Conservation (phyloP, 2,797 vertebrate species). For the Miichthys miiuy region DNA sequence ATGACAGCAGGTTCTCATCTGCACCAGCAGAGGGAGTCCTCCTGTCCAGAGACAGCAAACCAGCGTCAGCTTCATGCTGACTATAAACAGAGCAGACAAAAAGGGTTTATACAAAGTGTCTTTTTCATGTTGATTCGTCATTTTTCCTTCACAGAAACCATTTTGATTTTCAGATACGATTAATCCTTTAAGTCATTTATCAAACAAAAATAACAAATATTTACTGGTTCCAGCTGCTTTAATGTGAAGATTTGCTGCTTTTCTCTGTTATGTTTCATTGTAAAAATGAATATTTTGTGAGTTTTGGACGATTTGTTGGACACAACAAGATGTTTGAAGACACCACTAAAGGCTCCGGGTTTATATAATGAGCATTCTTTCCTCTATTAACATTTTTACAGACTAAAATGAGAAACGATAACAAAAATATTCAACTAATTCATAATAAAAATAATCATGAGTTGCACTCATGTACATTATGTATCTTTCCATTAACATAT, state of each 20-base stretch:
- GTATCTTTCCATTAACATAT: not conserved
- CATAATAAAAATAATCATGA: not conserved
- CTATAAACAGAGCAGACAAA: not conserved
- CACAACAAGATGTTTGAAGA: not conserved
- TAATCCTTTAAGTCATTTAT: not conserved
- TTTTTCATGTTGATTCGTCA: not conserved
- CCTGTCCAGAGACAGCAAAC: not conserved
- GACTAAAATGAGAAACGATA: not conserved
- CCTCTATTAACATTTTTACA: not conserved
- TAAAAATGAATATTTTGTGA: not conserved
- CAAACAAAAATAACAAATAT: not conserved
- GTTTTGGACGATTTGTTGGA: not conserved
- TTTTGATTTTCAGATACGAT: not conserved
- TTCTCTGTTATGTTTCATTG: not conserved
- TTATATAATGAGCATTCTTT: not conserved
- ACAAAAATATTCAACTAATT: not conserved
- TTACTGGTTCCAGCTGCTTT: not conserved
- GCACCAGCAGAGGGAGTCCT: conserved; percentile 74
- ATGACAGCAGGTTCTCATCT: not conserved
- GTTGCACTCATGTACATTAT: not conserved
- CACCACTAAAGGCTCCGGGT: not conserved
- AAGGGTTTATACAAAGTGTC: not conserved
- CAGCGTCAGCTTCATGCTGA: not conserved
- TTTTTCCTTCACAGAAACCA: too few relatives aligned
- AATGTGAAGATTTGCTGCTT: not conserved